Evolutionary conservation across 2,797 vertebrate species (phyloP), one percentile per base, ranked within the genome.

Genomic region (Chelidonichthys spinosus): DNA sequence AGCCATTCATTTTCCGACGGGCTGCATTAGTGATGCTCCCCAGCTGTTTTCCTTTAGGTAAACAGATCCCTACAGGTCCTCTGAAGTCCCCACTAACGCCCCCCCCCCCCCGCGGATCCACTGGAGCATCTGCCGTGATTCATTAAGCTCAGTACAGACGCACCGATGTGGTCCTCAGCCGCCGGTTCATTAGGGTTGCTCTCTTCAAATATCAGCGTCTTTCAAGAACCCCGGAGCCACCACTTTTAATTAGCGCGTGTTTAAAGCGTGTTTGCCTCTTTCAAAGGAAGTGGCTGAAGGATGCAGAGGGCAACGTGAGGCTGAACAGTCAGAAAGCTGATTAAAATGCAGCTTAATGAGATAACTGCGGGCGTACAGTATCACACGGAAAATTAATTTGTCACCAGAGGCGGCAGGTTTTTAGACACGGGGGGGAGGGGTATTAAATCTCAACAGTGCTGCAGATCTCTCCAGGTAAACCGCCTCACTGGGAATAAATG

Each of bases 301-400:
- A 78, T 59, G 80, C 78, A 76, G 69, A 86, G 67, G 76, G 74
- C 74, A 79, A 42, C 75, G 39, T n/a, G 25, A 10, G 49, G 18
- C 67, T 79, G 73, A 87, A 75, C 58, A 67, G 63, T 75, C 61
- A 78, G 72, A 62, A 55, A 70, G 77, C 86, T 83, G 70, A 91
- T 92, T 92, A 91, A 87, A 90, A 87, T 58, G 69, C 54, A 76
- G 63, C 82, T 61, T 90, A 91, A 91, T 91, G 86, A 88, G 85
- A 87, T 63, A 59, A 10, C 40, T 40, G 76, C 50, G 18, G 70
- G 76, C 77, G 4, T 63, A 56, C 59, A 74, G 67, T 63, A 47
- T 52, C 37, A 42, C 64, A 33, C 36, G 52, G 55, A 56, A 75
- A 83, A 81, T 75, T 2, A 74, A 42, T 85, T 75, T 50, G 64